A percentile compares a stretch with the other conserved stretches of the same genome.
Conservation (phyloP, 2,113 vertebrate species). For the Pyrgilauda ruficollis region DNA sequence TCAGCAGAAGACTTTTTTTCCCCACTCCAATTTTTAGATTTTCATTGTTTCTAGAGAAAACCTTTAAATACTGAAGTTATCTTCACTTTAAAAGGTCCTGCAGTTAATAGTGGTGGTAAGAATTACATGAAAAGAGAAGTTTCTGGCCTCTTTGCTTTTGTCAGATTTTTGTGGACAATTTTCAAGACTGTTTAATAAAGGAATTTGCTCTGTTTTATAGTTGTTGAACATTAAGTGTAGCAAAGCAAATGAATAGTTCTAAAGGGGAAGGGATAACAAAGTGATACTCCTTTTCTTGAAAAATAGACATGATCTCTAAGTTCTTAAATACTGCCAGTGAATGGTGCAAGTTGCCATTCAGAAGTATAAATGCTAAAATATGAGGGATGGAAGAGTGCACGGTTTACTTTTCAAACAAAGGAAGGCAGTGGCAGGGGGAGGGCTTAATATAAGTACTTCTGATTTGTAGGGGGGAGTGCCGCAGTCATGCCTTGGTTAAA, state of each 20-base stretch:
- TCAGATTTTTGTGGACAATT: background rate
- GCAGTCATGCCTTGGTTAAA: background rate
- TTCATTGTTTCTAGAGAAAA: background rate
- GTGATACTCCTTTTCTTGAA: background rate
- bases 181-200: background rate
- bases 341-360: background rate
- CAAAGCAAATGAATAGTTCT: background rate
- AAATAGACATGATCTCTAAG: accelerated
- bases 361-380: background rate
- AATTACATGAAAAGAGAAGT: background rate
- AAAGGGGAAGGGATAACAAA: background rate
- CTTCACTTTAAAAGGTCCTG: background rate
- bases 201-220: background rate
- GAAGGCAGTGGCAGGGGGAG: background rate
- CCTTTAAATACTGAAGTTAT: background rate
- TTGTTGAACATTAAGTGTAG: background rate
- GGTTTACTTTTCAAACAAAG: background rate
- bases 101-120: background rate
- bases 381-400: background rate
- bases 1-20: background rate
- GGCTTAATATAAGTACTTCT: background rate
- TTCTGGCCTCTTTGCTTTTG: background rate
- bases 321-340: background rate
- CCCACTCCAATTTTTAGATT: background rate
- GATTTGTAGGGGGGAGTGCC: background rate